These are phyloP conservation scores for Aphrophora alni DNA, from an alignment of 2,888 invertebrate genomes.

Conservation along the genomic window DNA sequence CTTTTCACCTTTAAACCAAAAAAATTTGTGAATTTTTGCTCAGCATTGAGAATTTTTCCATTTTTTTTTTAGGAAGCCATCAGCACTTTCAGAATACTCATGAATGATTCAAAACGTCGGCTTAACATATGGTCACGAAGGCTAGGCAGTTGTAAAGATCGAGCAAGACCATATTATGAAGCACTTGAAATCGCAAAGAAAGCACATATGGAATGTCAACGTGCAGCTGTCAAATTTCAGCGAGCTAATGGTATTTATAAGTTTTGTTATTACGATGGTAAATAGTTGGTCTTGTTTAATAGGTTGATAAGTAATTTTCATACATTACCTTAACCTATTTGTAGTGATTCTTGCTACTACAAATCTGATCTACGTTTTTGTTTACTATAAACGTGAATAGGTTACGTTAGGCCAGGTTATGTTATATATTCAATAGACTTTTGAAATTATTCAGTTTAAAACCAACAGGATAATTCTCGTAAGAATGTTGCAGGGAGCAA, in stretches of 20 bases:
- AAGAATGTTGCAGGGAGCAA: too few species aligned
- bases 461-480: too few species aligned
- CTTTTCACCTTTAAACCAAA: too few species aligned
- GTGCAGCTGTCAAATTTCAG: constrained; percentile 89
- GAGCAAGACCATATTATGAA: constrained; percentile 90
- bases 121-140: constrained; percentile 82
- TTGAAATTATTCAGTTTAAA: too few species aligned
- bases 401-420: too few species aligned
- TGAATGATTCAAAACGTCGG: constrained; percentile 83
- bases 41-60: too few species aligned
- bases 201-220: constrained; percentile 82
- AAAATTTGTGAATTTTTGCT: too few species aligned
- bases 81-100: constrained; percentile 84
- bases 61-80: constrained; percentile 79
- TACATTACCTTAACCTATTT: too few species aligned
- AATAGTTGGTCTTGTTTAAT: background rate
- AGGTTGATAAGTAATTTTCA: background rate
- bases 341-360: too few species aligned
- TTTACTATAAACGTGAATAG: background rate
- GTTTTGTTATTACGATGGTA: constrained; percentile 11
- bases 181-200: constrained; percentile 76
- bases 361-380: too few species aligned
- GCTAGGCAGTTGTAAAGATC: constrained; percentile 84
- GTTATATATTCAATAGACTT: too few species aligned
- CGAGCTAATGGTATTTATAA: constrained; percentile 77